A percentile compares a stretch with the other conserved stretches of the same genome.
phyloP scores from a whole-genome alignment of 2,888 invertebrate genomes.

The Ectemnius lituratus region DNA sequence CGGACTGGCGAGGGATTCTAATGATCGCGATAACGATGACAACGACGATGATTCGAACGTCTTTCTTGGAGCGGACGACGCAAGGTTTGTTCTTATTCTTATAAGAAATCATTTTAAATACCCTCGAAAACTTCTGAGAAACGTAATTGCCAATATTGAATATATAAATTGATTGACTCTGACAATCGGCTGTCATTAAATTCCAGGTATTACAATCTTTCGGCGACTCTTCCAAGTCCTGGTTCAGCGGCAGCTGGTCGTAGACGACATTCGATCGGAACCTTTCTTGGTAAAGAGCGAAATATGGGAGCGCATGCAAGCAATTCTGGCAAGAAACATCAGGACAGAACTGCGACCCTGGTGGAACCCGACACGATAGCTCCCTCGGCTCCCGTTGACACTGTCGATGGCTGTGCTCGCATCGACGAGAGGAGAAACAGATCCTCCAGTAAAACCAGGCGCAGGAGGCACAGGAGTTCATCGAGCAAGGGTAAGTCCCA shows the following conservation, averaged over 20 bases:
- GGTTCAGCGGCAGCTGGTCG: constrained; percentile 78
- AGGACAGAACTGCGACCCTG: constrained; percentile 76
- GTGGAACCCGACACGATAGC: constrained; percentile 81
- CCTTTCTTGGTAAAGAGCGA: constrained; percentile 80
- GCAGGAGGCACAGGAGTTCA: constrained; percentile 58
- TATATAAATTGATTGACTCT: not conserved
- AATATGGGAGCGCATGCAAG: constrained; percentile 59
- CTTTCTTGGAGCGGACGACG: constrained; percentile 80
- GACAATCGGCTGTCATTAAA: not conserved
- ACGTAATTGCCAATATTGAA: not conserved
- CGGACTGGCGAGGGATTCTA: constrained; percentile 54
- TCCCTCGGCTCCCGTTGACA: constrained; percentile 77
- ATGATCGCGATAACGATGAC: constrained; percentile 49
- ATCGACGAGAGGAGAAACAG: constrained; percentile 31
- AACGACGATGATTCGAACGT: constrained; percentile 79
- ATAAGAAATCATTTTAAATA: not conserved
- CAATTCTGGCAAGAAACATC: constrained; percentile 42
- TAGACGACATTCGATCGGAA: constrained; percentile 84
- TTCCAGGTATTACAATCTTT: constrained; percentile 79
- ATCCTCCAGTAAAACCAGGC: constrained; percentile 37
- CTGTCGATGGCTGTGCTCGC: constrained; percentile 49
- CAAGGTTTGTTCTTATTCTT: constrained; percentile 68
- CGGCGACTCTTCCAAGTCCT: constrained; percentile 73
- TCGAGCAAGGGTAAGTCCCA: constrained; percentile 61
- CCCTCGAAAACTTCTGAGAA: no score